phyloP scores from a whole-genome alignment of 2,797 vertebrate genomes.

The Manis pentadactyla region DNA sequence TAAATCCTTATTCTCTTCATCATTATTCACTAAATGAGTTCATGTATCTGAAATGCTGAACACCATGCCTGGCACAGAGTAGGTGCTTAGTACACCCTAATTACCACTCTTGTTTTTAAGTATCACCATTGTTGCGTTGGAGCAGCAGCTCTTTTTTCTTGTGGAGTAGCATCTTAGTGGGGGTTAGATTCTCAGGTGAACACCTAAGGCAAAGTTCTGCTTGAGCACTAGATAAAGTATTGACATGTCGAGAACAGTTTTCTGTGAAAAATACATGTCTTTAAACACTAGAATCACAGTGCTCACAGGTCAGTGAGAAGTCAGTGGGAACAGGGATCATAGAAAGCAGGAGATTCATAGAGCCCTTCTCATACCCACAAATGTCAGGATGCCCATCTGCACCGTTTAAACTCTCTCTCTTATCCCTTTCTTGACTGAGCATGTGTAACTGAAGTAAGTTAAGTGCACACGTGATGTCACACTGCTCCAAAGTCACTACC shows the following conservation, averaged over 20 bases:
- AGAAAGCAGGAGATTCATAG: background rate
- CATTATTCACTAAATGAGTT: background rate
- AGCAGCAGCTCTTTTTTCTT: background rate
- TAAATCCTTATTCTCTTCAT: background rate
- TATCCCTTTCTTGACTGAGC: background rate
- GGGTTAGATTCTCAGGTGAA: background rate
- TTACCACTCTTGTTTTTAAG: background rate
- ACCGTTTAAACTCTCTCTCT: background rate
- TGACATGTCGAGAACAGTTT: background rate
- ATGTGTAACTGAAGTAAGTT: background rate
- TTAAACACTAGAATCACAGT: background rate
- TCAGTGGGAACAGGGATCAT: background rate
- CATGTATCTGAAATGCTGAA: background rate
- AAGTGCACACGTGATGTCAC: background rate
- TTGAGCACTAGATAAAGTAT: background rate
- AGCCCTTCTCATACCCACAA: background rate
- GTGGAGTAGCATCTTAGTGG: background rate
- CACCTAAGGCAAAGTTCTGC: background rate
- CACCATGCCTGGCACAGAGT: background rate
- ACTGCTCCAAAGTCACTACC: background rate
- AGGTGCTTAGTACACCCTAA: background rate
- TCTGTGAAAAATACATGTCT: background rate
- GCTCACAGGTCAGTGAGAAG: background rate
- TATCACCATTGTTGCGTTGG: background rate
- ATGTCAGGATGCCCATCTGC: background rate